Evolutionary conservation across 2,113 vertebrate species (phyloP).

Genomic region (Corythornis madagascariensis): DNA sequence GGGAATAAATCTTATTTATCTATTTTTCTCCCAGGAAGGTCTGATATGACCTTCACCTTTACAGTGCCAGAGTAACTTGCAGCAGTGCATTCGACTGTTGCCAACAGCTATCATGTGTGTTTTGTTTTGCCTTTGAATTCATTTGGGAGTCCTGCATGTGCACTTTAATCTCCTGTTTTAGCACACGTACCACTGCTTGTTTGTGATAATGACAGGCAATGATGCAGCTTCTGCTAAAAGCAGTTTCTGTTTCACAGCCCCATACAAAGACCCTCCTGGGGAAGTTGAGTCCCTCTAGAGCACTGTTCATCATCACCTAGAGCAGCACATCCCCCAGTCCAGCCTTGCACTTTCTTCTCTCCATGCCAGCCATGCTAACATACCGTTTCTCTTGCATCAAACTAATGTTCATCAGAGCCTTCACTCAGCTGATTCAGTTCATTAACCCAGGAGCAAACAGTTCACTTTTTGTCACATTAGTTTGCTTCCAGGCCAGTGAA

Average conservation of each 20-base stretch:
- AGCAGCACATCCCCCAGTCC: background rate
- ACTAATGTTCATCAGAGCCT: slow-evolving; percentile 29
- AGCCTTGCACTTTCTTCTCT: background rate
- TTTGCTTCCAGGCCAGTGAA: slow-evolving; percentile 40
- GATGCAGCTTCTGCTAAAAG: background rate
- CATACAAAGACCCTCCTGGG: background rate
- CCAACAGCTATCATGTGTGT: background rate
- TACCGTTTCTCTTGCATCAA: slow-evolving; percentile 1
- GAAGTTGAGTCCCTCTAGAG: background rate
- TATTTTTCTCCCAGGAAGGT: background rate
- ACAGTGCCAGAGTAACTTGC: background rate
- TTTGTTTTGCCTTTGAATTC: background rate
- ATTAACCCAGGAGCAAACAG: slow-evolving; percentile 51
- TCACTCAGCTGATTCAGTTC: slow-evolving; percentile 32
- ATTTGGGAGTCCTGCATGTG: background rate
- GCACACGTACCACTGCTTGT: background rate
- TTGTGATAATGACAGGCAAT: background rate
- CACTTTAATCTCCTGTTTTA: background rate
- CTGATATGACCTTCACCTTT: background rate
- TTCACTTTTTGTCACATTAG: slow-evolving; percentile 27
- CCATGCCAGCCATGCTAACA: background rate
- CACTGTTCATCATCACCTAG: background rate
- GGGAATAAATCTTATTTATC: background rate
- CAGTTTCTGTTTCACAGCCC: background rate
- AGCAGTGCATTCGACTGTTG: background rate